phyloP scores from a whole-genome alignment of 1,140 invertebrate species.

The Meteorus sp. region DNA sequence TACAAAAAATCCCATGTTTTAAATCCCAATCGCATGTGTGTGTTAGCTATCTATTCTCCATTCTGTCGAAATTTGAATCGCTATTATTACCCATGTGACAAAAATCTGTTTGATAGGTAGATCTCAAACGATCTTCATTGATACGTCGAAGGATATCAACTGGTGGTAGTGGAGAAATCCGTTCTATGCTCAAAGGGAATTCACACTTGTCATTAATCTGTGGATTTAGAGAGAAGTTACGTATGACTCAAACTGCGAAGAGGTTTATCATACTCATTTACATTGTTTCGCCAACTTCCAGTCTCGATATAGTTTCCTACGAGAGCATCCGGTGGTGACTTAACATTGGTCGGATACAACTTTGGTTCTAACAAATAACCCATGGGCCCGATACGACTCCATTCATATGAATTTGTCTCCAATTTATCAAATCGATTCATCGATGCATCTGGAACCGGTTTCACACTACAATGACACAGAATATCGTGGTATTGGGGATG shows the following conservation, averaged over 20 bases:
- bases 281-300: constrained; percentile 54
- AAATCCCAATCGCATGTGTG: background rate
- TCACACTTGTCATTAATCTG: constrained; percentile 65
- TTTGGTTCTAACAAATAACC: constrained; percentile 64
- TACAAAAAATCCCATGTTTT: constrained; percentile 15
- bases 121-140: constrained; percentile 61
- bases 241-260: background rate
- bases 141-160: constrained; percentile 60
- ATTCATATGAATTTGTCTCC: constrained; percentile 47
- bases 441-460: background rate
- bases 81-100: constrained; percentile 62
- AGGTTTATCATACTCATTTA: background rate
- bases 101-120: constrained; percentile 64
- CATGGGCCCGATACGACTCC: constrained; percentile 54
- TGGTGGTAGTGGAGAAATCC: constrained; percentile 57
- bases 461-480: background rate
- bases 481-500: no score
- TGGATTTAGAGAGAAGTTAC: constrained; percentile 47
- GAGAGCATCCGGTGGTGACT: constrained; percentile 53
- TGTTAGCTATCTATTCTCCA: background rate
- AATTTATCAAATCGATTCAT: background rate
- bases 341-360: constrained; percentile 60
- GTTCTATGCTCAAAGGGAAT: constrained; percentile 62
- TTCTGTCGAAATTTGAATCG: background rate
- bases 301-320: background rate